These are phyloP conservation scores for Upupa epops DNA, from an alignment of 2,113 vertebrate species.

Conservation along the genomic window DNA sequence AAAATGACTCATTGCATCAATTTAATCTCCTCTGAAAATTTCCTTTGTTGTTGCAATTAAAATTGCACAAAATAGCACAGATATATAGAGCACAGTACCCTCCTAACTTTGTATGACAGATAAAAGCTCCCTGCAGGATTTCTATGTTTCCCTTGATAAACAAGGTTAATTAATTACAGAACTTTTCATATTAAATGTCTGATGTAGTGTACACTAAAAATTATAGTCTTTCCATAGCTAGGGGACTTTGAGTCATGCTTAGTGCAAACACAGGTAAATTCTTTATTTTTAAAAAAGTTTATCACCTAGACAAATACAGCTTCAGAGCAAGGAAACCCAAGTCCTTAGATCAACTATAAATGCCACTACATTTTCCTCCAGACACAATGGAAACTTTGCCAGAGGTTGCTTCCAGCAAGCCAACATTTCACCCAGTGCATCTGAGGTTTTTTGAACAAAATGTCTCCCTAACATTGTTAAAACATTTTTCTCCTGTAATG, in stretches of 20 bases:
- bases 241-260: not conserved
- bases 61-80: constrained; percentile 4
- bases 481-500: not conserved
- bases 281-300: not conserved
- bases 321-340: not conserved
- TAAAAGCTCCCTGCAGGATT: not conserved
- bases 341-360: not conserved
- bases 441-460: not conserved
- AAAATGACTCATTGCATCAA: not conserved
- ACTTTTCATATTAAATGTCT: not conserved
- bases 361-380: not conserved
- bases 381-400: not conserved
- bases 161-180: constrained; percentile 15
- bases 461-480: not conserved
- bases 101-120: not conserved
- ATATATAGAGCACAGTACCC: not conserved
- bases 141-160: not conserved
- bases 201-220: not conserved
- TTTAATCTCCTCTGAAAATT: constrained; percentile 9
- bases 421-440: not conserved
- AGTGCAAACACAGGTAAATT: not conserved
- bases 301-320: not conserved
- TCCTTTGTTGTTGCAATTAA: constrained; percentile 15
- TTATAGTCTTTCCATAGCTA: not conserved
- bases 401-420: not conserved